Base-by-base conservation (phyloP, 2,888 invertebrate genomes). In the Thera britannica region DNA sequence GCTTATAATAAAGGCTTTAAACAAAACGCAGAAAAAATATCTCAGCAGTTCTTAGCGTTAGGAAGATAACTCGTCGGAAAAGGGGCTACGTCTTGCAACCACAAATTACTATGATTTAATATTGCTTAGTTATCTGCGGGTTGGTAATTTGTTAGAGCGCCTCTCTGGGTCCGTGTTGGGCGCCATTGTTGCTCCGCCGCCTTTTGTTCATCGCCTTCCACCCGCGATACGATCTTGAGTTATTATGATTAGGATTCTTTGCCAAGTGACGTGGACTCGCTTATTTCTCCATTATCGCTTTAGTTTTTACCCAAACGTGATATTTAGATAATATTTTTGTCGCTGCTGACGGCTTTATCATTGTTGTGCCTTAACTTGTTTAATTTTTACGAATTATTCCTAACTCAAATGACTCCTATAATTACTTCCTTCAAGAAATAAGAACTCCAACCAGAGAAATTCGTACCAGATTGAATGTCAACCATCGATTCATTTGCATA, bases 91-190 rank as follows among this genome's bases (percentile, higher is more conserved):
- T 87, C 86, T 88, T 88, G 88, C 87, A 84, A 84, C 90, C 91
- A 91, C 92, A 93, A 93, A 93, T 93, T 93, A 91, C 90, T 92
- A 91, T 92, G 93, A 93, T 93, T 93, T 93, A 93, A 93, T 93
- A 93, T 92, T 92, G 91, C 92, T 90, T 92, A 93, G 92, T 92
- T 93, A 93, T 93, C 93, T 92, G 90, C 80, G 89, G 88, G 89
- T 78, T 85, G 89, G 90, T 92, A 92, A 93, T 93, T 93, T 93
- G 93, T 93, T 91, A 90, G 90, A 86, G 88, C 85, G 87, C 86
- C 86, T 83, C 85, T 88, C 87, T 81, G 82, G 83, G 84, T 82
- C 84, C 89, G 83, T 84, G 88, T 82, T 82, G 90, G 88, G 85
- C 88, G 89, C 92, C 90, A 91, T 93, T 93, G 93, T 93, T 91